A percentile compares a stretch with the other conserved stretches of the same genome.
phyloP scores from a whole-genome alignment of 2,113 vertebrate genomes.

The Pteropus alecto region DNA sequence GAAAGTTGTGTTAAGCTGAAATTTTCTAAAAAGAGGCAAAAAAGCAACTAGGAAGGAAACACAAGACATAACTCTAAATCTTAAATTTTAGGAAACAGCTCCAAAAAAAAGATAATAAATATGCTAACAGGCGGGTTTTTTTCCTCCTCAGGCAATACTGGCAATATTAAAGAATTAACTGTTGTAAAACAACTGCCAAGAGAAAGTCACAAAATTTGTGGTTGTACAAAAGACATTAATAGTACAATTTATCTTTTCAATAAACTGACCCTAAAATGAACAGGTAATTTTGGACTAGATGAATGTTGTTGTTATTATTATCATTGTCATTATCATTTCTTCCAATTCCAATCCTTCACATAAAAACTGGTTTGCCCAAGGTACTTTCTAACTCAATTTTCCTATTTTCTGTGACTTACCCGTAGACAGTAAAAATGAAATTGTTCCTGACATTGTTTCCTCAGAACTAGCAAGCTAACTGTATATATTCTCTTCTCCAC shows the following conservation, averaged over 20 bases:
- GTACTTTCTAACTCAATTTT: not conserved
- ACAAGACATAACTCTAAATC: not conserved
- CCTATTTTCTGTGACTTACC: not conserved
- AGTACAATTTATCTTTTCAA: not conserved
- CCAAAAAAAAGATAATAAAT: not conserved
- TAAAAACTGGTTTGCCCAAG: not conserved
- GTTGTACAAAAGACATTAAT: not conserved
- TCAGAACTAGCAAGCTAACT: not conserved
- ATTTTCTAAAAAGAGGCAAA: slow-evolving; percentile 25
- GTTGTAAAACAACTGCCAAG: not conserved
- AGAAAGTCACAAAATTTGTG: not conserved
- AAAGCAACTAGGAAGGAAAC: not conserved
- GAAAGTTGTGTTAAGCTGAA: not conserved
- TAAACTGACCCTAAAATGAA: not conserved
- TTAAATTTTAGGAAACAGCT: slow-evolving; percentile 12
- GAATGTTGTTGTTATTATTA: not conserved
- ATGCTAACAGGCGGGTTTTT: not conserved
- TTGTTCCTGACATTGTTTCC: not conserved
- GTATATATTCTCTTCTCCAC: not conserved
- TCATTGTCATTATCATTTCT: not conserved
- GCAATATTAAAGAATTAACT: slow-evolving; percentile 12
- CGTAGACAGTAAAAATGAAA: not conserved
- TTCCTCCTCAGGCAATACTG: not conserved
- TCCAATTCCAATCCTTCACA: not conserved
- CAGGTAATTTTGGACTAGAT: not conserved